These are phyloP conservation scores for Campopleginae sp. DNA, from an alignment of 2,888 invertebrate genomes.

Conservation along the genomic window DNA sequence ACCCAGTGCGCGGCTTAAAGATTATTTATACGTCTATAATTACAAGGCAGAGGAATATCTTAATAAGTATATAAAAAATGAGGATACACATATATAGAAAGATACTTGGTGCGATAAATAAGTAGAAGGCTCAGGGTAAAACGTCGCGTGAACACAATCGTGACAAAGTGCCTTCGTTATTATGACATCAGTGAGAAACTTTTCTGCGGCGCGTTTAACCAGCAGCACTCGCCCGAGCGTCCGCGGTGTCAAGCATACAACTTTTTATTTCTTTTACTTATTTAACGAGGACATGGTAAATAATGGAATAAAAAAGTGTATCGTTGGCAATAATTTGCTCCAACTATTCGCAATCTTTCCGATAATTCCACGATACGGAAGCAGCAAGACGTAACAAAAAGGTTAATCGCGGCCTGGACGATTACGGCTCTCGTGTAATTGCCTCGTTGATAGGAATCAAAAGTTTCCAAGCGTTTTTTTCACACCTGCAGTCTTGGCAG, in stretches of 20 bases:
- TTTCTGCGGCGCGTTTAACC: constrained; percentile 42
- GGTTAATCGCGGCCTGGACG: constrained; percentile 1
- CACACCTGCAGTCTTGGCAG: background rate
- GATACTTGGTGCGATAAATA: constrained; percentile 41
- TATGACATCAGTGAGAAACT: constrained; percentile 58
- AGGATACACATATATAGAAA: background rate
- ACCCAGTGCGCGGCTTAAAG: background rate
- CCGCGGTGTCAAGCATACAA: constrained; percentile 8
- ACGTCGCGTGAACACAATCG: constrained; percentile 56
- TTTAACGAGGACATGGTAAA: constrained; percentile 19
- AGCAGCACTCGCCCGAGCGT: constrained; percentile 34
- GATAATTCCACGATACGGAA: constrained; percentile 10
- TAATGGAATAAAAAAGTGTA: constrained; percentile 24
- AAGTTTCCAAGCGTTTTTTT: background rate
- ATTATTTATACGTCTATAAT: background rate
- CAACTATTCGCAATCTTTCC: constrained; percentile 44
- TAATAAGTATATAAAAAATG: constrained; percentile 12
- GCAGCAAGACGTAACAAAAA: constrained; percentile 7
- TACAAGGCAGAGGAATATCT: constrained; percentile 12
- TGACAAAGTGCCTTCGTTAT: constrained; percentile 62
- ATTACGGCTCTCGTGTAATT: constrained; percentile 4
- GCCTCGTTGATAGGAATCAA: background rate
- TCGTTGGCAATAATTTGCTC: constrained; percentile 47
- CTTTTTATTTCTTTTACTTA: constrained; percentile 8
- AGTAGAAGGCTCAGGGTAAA: constrained; percentile 45